Evolutionary conservation across 2,797 vertebrate species (phyloP).

Genomic region (Parauchenoglanis punctatus): DNA sequence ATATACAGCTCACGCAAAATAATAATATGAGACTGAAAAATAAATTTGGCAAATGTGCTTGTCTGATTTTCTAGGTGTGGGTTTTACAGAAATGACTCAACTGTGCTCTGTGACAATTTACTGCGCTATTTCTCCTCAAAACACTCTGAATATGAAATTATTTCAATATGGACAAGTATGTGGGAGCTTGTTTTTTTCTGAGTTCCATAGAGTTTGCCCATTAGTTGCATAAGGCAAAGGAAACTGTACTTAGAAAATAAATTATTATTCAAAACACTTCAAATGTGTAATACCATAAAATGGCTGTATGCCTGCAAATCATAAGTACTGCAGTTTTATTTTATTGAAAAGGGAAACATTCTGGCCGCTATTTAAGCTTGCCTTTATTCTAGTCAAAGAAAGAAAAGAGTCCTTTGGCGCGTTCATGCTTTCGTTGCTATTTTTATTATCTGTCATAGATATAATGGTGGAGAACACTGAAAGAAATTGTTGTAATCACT

Average conservation of each 20-base stretch:
- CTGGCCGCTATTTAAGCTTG: not conserved
- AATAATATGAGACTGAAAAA: not conserved
- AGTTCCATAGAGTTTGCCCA: not conserved
- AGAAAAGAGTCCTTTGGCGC: not conserved
- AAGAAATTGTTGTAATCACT: not conserved
- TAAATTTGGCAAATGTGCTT: not conserved
- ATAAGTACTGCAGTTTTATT: slow-evolving; percentile 17
- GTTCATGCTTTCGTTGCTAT: not conserved
- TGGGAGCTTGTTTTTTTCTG: not conserved
- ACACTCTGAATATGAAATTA: not conserved
- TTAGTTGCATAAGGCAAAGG: slow-evolving; percentile 22
- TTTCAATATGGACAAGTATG: not conserved
- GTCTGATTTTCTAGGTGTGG: not conserved
- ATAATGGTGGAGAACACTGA: not conserved
- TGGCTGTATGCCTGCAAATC: slow-evolving; percentile 6
- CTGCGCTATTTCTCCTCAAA: not conserved
- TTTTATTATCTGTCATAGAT: not conserved
- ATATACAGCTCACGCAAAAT: not conserved
- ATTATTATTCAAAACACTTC: slow-evolving; percentile 27
- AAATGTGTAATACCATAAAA: slow-evolving; percentile 30
- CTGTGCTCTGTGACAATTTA: not conserved
- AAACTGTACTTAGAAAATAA: slow-evolving; percentile 20
- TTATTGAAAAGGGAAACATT: not conserved
- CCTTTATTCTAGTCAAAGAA: not conserved
- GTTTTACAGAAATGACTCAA: slow-evolving; percentile 2